Conservation (phyloP, 2,113 vertebrate species). For the Elaphurus davidianus region DNA sequence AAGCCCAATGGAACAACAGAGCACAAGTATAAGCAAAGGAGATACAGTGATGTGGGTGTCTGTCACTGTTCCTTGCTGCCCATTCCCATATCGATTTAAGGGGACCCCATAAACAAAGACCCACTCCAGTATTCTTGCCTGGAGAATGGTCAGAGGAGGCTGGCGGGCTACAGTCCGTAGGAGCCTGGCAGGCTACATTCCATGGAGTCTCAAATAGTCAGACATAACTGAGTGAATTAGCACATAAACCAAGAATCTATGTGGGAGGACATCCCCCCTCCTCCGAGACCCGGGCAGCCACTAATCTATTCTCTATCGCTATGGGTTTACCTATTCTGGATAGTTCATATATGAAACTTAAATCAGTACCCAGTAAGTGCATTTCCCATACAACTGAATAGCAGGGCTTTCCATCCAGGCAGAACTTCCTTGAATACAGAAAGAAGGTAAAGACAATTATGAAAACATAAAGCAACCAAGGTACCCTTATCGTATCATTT, state of each 20-base stretch:
- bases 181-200: background rate
- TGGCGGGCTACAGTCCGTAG: background rate
- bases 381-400: too few relatives aligned
- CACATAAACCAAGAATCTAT: background rate
- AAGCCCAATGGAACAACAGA: background rate
- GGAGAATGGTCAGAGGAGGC: background rate
- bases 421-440: background rate
- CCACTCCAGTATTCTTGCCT: background rate
- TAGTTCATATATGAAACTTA: background rate
- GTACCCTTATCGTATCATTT: background rate
- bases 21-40: background rate
- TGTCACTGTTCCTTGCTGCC: background rate
- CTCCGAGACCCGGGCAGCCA: background rate
- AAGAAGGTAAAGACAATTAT: background rate
- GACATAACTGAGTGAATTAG: background rate
- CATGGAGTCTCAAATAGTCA: background rate
- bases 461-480: background rate
- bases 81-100: too few relatives aligned
- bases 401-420: background rate
- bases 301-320: background rate
- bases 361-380: background rate
- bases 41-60: rapidly evolving
- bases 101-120: background rate
- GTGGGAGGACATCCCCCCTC: background rate
- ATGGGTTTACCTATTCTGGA: background rate